Percentiles rank a stretch among this genome's conserved stretches.
phyloP scores from a whole-genome alignment of 2,888 invertebrate genomes.

The Operophtera brumata region DNA sequence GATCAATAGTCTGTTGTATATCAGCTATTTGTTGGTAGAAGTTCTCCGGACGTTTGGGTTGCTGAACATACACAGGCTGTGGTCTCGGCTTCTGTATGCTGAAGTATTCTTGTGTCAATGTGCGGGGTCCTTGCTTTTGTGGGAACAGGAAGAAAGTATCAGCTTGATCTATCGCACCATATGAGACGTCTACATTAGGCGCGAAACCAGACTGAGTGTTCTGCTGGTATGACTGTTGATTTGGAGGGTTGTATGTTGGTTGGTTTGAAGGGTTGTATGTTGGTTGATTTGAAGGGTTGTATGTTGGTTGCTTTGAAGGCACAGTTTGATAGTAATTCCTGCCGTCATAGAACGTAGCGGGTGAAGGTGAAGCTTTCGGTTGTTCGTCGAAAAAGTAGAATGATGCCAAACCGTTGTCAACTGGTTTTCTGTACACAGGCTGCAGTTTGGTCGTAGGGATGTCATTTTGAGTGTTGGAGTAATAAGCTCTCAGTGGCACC shows the following conservation, averaged over 20 bases:
- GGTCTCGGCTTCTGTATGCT: slow-evolving; percentile 72
- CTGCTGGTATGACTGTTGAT: slow-evolving; percentile 48
- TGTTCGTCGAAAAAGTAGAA: slow-evolving; percentile 86
- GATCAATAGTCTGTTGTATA: slow-evolving; percentile 84
- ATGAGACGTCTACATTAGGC: slow-evolving; percentile 68
- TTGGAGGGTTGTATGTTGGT: background rate
- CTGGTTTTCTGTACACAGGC: slow-evolving; percentile 72
- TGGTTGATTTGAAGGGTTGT: slow-evolving; percentile 34
- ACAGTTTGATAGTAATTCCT: slow-evolving; percentile 72
- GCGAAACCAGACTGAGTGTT: slow-evolving; percentile 60
- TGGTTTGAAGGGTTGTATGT: slow-evolving; percentile 9
- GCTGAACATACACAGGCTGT: slow-evolving; percentile 65
- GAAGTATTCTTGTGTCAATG: slow-evolving; percentile 77
- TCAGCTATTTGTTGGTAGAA: slow-evolving; percentile 85
- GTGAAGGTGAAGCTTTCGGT: slow-evolving; percentile 78
- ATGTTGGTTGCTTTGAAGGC: slow-evolving; percentile 34
- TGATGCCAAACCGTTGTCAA: slow-evolving; percentile 77
- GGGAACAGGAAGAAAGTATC: slow-evolving; percentile 75
- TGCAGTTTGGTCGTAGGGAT: slow-evolving; percentile 78
- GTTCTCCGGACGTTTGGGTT: slow-evolving; percentile 71
- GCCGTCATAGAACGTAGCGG: slow-evolving; percentile 73
- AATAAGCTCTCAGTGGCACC: slow-evolving; percentile 82
- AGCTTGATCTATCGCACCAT: slow-evolving; percentile 70
- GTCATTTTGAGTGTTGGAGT: slow-evolving; percentile 78
- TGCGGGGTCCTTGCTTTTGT: slow-evolving; percentile 75